Percentiles rank a stretch among this genome's conserved stretches.
Conservation (phyloP, 2,797 vertebrate species). For the Chaetophractus vellerosus region DNA sequence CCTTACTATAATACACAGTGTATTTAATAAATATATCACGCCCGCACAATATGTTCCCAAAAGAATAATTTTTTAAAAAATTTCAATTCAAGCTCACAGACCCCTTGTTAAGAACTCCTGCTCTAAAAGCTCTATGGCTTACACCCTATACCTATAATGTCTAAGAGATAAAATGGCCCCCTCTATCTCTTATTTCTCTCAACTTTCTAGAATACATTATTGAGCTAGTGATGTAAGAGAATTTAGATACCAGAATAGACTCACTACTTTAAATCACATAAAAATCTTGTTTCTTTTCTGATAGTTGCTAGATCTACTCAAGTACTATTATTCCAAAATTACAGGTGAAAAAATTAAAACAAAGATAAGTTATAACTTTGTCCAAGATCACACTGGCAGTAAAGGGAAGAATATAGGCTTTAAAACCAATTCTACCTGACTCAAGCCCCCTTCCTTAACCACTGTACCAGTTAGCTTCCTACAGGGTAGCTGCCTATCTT, state of each 20-base stretch:
- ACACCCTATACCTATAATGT: background rate
- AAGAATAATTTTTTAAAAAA: no score
- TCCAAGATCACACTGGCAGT: background rate
- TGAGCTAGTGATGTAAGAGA: background rate
- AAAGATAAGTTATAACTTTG: background rate
- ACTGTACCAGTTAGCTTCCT: background rate
- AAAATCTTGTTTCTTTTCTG: background rate
- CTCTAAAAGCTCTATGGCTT: conserved; percentile 8
- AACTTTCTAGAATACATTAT: background rate
- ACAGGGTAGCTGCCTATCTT: background rate
- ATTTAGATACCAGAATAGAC: background rate
- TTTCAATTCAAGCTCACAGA: background rate
- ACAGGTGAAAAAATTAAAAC: conserved; percentile 6
- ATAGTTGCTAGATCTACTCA: conserved; percentile 18
- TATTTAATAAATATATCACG: no score
- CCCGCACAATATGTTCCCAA: no score
- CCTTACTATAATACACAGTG: no score
- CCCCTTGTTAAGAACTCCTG: no score
- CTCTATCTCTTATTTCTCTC: background rate
- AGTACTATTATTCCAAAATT: conserved; percentile 4
- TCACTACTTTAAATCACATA: no score
- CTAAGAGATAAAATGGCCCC: background rate
- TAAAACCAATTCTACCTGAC: conserved; percentile 35
- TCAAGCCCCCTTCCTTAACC: background rate
- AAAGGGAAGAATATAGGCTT: background rate